phyloP scores from a whole-genome alignment of 2,113 vertebrate genomes.

The Trinectes maculatus region DNA sequence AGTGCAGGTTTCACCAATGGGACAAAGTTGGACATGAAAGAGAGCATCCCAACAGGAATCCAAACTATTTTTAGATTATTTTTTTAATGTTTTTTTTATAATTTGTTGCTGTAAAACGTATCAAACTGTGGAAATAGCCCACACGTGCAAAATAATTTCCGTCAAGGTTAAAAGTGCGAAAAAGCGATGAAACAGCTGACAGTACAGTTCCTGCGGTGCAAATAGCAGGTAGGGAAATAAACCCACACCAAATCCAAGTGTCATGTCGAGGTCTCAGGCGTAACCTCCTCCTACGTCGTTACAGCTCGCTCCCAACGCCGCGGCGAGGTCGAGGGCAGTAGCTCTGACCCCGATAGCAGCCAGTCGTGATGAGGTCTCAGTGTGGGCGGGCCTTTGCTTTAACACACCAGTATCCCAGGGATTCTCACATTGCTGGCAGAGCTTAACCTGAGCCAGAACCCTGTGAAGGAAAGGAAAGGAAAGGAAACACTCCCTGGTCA shows the following conservation, averaged over 20 bases:
- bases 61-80: too few relatives aligned
- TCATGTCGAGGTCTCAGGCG: slow-evolving; percentile 1
- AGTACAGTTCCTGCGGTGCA: background rate
- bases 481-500: slow-evolving; percentile 37
- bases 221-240: background rate
- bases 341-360: slow-evolving; percentile 48
- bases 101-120: too few relatives aligned
- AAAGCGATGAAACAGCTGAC: background rate
- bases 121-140: background rate
- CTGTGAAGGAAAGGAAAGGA: slow-evolving; percentile 7
- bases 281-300: slow-evolving; percentile 37
- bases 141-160: background rate
- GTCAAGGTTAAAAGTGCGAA: background rate
- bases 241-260: background rate
- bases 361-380: slow-evolving; percentile 42
- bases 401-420: slow-evolving; percentile 29
- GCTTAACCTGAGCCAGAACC: slow-evolving; percentile 57
- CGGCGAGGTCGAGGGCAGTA: slow-evolving; percentile 27
- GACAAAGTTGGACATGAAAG: background rate
- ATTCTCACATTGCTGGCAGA: slow-evolving; percentile 44
- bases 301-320: background rate
- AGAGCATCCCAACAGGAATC: too few relatives aligned
- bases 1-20: slow-evolving; percentile 14
- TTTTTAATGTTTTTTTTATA: too few relatives aligned
- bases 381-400: slow-evolving; percentile 48